Base-by-base conservation (phyloP, 2,113 vertebrate species). In the Pardalotus punctatus region DNA sequence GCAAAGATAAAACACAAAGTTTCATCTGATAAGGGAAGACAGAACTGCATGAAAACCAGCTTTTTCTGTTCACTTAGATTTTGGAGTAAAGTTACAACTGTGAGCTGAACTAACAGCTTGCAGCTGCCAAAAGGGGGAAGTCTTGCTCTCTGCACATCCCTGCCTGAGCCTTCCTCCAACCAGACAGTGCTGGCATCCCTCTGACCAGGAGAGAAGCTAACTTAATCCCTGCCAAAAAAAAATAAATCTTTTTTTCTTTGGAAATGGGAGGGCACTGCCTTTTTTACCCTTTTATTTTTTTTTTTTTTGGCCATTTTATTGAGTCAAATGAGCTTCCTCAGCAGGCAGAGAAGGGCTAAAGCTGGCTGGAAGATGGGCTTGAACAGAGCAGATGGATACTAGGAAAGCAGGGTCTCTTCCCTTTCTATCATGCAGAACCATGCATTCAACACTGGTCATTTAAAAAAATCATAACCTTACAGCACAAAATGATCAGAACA, bases 91-190 rank as follows among this genome's bases (percentile, higher is more conserved):
- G n/a, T 24, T 40, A 35, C 29, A 53, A 8, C 40, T 61, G 42
- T 15, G 66, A 83, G 38, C 74, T 38, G 85, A 85, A 13, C n/a
- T 38, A 47, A 56, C 15, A 40, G 17, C 29, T 86, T 45, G 29
- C 38, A 81, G 64, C 94, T 77, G 82, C 96, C 96, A 77, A 95
- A 92, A 96, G 92, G 79, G 94, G 96, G 94, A 83, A 88, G 79
- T 53, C 95, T 96, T 95, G 88, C 82, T 95, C 92, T 96, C 94
- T 2, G 17, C 40, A n/a, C 73, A 57, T 60, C 21, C 23, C 29
- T 60, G 58, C 50, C n/a, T 10, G 23, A 80, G 51, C 57, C 19
- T 48, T 76, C 65, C 45, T 69, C 40, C 47, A 64, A 5, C 47
- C n/a, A 58, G 65, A 72, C 53, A 64, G 31, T 2, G 2, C 57